Evolutionary conservation across 2,797 vertebrate species (phyloP).

Genomic region (Urosaurus nigricauda): DNA sequence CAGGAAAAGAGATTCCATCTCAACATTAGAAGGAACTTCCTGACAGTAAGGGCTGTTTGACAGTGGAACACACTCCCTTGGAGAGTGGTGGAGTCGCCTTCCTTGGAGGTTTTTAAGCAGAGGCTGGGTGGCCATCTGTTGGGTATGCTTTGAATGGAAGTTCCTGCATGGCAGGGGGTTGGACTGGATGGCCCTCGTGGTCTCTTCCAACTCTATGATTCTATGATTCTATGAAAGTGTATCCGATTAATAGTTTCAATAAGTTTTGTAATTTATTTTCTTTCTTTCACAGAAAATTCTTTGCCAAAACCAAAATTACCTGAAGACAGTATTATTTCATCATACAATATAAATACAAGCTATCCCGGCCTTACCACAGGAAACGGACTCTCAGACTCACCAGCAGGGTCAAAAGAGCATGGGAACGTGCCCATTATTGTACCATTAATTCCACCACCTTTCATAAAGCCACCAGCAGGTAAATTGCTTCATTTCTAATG

Average conservation of each 20-base stretch:
- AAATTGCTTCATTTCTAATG: slow-evolving; percentile 69
- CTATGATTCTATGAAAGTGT: too few species aligned
- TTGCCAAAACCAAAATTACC: slow-evolving; percentile 95
- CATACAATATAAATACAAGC: slow-evolving; percentile 90
- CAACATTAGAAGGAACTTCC: too few species aligned
- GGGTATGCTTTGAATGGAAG: too few species aligned
- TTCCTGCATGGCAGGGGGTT: too few species aligned
- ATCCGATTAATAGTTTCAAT: slow-evolving; percentile 60
- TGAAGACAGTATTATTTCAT: slow-evolving; percentile 91
- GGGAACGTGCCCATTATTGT: slow-evolving; percentile 95
- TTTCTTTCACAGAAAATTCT: slow-evolving; percentile 91
- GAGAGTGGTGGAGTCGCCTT: too few species aligned
- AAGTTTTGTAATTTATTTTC: slow-evolving; percentile 69
- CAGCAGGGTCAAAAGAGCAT: slow-evolving; percentile 92
- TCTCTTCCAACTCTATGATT: too few species aligned
- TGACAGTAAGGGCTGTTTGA: too few species aligned
- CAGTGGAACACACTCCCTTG: too few species aligned
- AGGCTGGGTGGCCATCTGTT: too few species aligned
- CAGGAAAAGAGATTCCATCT: too few species aligned
- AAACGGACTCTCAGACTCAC: slow-evolving; percentile 92
- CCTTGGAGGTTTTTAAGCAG: too few species aligned
- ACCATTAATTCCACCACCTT: slow-evolving; percentile 95
- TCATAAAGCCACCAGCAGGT: slow-evolving; percentile 99
- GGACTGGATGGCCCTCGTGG: too few species aligned
- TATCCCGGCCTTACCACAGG: slow-evolving; percentile 89